These are phyloP conservation scores for Cosmia pyralina DNA, from an alignment of 2,888 invertebrate species.

Conservation along the genomic window DNA sequence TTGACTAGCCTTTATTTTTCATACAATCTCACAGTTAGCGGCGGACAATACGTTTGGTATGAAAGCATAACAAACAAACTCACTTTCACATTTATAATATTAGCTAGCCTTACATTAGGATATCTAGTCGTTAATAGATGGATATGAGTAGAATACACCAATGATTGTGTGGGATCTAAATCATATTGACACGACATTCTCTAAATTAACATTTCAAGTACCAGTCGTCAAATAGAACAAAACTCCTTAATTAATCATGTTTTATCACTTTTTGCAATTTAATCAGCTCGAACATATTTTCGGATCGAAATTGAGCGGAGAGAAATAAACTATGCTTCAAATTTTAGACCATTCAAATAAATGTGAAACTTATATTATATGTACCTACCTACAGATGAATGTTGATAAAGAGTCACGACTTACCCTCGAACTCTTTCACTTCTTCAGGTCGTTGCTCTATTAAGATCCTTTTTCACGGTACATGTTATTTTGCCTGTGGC, in stretches of 20 bases:
- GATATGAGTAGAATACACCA: neutral
- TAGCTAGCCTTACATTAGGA: too few relatives aligned
- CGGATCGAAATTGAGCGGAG: neutral
- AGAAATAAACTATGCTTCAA: neutral
- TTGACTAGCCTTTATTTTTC: too few relatives aligned
- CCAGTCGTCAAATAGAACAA: neutral
- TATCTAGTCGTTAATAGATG: neutral
- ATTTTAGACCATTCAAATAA: neutral
- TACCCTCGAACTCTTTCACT: neutral
- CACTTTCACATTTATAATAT: too few relatives aligned
- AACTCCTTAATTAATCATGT: neutral
- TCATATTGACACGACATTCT: neutral
- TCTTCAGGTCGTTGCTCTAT: conserved; percentile 28
- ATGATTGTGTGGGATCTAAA: neutral
- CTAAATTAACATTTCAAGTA: neutral
- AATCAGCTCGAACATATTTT: neutral
- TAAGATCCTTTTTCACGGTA: too few relatives aligned
- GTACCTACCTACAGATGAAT: neutral
- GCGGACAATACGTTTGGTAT: too few relatives aligned
- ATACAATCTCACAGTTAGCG: too few relatives aligned
- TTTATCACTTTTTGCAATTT: neutral
- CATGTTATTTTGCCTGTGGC: too few relatives aligned
- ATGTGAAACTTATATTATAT: neutral
- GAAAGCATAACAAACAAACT: too few relatives aligned
- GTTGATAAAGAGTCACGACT: neutral